phyloP scores from a whole-genome alignment of 1,140 invertebrate genomes.

The Leptopilina boulardi region DNA sequence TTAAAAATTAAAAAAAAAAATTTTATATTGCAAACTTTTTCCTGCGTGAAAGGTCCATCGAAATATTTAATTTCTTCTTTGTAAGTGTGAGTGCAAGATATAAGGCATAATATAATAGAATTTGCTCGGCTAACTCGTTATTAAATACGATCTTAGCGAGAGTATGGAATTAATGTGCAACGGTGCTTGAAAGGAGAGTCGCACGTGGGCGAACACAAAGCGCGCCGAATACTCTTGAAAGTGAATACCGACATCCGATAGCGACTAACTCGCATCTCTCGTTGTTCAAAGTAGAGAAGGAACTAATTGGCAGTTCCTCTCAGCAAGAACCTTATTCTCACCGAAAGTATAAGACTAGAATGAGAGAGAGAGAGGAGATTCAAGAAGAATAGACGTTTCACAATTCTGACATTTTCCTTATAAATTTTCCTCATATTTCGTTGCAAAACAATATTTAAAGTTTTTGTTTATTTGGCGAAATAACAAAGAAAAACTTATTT shows the following conservation, averaged over 20 bases:
- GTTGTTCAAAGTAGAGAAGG: conserved; percentile 55
- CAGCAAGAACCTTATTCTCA: background rate
- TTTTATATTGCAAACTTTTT: too few relatives aligned
- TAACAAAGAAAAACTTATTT: too few relatives aligned
- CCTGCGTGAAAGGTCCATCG: background rate
- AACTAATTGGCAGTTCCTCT: conserved; percentile 55
- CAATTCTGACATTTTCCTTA: background rate
- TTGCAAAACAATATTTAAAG: too few relatives aligned
- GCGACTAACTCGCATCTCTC: conserved; percentile 42
- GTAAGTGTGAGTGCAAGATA: background rate
- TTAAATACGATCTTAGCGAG: conserved; percentile 17
- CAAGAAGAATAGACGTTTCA: background rate
- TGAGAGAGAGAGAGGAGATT: background rate
- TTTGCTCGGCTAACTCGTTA: conserved; percentile 19
- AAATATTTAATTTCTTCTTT: background rate
- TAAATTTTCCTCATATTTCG: too few relatives aligned
- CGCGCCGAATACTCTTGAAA: conserved; percentile 56
- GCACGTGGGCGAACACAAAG: conserved; percentile 24
- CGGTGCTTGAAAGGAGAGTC: conserved; percentile 33
- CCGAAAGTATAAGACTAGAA: background rate
- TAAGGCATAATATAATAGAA: conserved; percentile 16
- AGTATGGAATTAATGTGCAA: background rate
- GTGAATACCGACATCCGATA: conserved; percentile 56
- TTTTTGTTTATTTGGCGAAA: too few relatives aligned
- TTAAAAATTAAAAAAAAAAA: too few relatives aligned